These are phyloP conservation scores for Rattus norvegicus DNA, from an alignment of 2,113 vertebrate genomes.

Conservation along the genomic window GRCr8 NC_086028.1:4751001-4751500, in stretches of 20 bases:
- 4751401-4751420: not conserved
- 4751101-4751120: not conserved
- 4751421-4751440: not conserved
- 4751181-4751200: not conserved
- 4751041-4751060: not conserved
- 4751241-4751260: not conserved
- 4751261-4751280: not conserved
- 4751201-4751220: not conserved
- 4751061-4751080: slow-evolving; percentile 20
- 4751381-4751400: not conserved
- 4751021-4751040: not conserved
- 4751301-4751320: not conserved
- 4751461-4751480: not conserved
- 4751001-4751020: not conserved
- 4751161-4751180: not conserved
- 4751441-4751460: not conserved
- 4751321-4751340: not conserved
- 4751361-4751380: not conserved
- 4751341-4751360: not conserved
- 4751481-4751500: not conserved
- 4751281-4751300: not conserved
- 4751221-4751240: not conserved
- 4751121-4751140: too few species aligned
- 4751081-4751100: not conserved
- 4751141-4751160: not conserved